Conservation (phyloP, 1,140 invertebrate species). For the Brachionus manjavacas region DNA sequence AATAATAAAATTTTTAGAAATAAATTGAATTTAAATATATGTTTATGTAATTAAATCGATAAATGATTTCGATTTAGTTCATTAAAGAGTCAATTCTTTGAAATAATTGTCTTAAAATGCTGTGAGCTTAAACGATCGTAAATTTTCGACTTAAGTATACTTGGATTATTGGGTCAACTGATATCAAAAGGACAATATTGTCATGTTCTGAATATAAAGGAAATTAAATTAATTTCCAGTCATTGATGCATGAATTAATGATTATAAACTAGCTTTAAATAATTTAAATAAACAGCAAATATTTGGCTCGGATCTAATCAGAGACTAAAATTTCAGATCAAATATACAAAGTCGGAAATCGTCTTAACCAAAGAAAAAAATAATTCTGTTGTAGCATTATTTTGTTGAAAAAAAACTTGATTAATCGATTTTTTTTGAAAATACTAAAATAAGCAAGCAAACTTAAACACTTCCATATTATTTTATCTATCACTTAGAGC, state of each 20-base stretch:
- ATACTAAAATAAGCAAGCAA: not conserved
- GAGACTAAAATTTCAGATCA: not conserved
- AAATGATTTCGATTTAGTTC: too few relatives aligned
- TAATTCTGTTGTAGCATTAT: not conserved
- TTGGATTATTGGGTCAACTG: not conserved
- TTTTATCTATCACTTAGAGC: not conserved
- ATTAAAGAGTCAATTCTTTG: too few relatives aligned
- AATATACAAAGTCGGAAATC: not conserved
- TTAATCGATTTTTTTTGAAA: conserved; percentile 1
- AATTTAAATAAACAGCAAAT: not conserved
- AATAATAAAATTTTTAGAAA: too few relatives aligned
- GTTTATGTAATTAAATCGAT: too few relatives aligned
- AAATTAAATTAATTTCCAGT: conserved; percentile 27
- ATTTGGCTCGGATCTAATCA: not conserved
- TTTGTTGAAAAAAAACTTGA: not conserved
- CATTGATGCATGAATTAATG: conserved; percentile 1
- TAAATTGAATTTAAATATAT: too few relatives aligned
- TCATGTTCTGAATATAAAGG: conserved; percentile 16
- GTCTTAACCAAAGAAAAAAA: not conserved
- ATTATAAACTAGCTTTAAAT: not conserved
- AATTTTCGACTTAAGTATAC: not conserved
- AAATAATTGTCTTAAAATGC: too few relatives aligned
- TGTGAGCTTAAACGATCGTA: not conserved
- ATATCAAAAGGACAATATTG: not conserved
- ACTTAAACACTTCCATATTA: not conserved